Percentiles rank a stretch among this genome's conserved stretches.
Conservation (phyloP, 2,797 vertebrate species). For the Lepidocolaptes lacrymiger region DNA sequence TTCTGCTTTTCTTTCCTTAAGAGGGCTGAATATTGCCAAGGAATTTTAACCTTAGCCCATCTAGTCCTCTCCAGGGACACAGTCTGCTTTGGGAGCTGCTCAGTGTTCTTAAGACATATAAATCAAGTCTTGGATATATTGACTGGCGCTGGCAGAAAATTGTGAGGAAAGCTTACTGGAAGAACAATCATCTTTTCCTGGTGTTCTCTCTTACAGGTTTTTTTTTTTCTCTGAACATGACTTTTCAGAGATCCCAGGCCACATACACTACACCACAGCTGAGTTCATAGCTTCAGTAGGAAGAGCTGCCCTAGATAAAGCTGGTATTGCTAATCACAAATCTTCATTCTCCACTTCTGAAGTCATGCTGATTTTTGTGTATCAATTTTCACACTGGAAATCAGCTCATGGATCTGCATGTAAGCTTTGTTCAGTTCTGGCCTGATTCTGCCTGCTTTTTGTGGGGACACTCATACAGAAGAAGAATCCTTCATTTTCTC, state of each 20-base stretch:
- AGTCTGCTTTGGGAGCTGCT: constrained; percentile 15
- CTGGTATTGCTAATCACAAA: neutral
- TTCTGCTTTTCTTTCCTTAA: constrained; percentile 30
- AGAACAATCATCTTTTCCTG: neutral
- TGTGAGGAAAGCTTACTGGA: neutral
- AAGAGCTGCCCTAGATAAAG: neutral
- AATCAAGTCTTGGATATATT: constrained; percentile 39
- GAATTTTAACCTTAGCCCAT: constrained; percentile 50
- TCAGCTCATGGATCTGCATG: neutral
- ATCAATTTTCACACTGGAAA: neutral
- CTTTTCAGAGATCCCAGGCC: neutral
- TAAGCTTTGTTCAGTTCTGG: neutral
- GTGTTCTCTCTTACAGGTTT: neutral
- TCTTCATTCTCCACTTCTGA: neutral
- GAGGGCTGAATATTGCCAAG: constrained; percentile 10
- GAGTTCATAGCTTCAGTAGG: neutral
- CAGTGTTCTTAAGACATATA: constrained; percentile 35
- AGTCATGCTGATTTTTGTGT: neutral
- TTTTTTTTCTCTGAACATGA: neutral
- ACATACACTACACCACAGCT: neutral
- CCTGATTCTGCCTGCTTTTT: neutral
- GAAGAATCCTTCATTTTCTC: neutral
- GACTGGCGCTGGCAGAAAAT: constrained; percentile 7
- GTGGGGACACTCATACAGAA: neutral
- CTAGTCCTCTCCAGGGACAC: constrained; percentile 15